Conservation (phyloP, 2,113 vertebrate genomes). For the Narcine bancroftii region DNA sequence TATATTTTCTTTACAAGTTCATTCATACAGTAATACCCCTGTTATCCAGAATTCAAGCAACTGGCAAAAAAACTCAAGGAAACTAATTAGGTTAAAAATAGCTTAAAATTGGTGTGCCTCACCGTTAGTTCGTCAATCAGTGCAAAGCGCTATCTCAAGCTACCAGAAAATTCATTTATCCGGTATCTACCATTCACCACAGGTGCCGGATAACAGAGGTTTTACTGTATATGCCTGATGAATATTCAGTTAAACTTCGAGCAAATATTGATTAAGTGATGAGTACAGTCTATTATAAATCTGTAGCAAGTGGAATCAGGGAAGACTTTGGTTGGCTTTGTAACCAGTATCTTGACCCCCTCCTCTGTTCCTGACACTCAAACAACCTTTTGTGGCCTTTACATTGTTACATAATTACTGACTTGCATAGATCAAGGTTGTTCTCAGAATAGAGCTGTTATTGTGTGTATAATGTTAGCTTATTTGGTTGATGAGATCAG, state of each 20-base stretch:
- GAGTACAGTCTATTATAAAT: not conserved
- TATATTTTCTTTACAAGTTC: not conserved
- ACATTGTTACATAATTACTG: not conserved
- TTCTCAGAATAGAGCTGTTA: not conserved
- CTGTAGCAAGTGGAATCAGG: not conserved
- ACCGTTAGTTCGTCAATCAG: no score
- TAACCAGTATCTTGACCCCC: not conserved
- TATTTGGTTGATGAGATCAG: not conserved
- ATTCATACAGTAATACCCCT: no score
- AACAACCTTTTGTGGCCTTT: not conserved
- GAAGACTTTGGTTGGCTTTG: not conserved
- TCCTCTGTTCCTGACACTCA: not conserved
- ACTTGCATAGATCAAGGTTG: not conserved
- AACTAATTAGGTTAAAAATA: no score
- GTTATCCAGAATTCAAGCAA: no score
- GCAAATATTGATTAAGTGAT: not conserved
- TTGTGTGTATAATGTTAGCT: not conserved
- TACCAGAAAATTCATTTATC: no score
- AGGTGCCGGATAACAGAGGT: no score
- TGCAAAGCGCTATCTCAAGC: no score
- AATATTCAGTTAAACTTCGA: not conserved
- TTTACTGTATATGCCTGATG: no score
- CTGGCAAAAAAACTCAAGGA: no score
- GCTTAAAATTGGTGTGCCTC: no score
- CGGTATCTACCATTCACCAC: no score